A percentile compares a stretch with the other conserved stretches of the same genome.
Evolutionary conservation across 2,888 invertebrate genomes (phyloP).

Genomic region (Deroplatys truncata): DNA sequence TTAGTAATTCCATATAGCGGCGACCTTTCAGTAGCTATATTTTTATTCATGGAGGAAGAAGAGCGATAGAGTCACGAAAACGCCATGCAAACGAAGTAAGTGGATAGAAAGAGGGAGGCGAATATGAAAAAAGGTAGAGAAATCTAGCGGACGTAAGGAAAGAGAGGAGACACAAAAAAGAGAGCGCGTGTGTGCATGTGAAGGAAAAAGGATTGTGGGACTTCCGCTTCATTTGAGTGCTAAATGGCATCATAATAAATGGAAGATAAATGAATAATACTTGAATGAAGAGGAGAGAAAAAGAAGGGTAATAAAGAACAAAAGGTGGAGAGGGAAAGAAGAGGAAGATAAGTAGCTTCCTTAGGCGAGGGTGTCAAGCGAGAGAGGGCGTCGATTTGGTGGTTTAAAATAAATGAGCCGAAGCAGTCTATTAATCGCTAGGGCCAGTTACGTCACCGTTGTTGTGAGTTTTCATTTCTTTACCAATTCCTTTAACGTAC

Average conservation of each 20-base stretch:
- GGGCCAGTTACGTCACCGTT: neutral
- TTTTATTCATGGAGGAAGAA: neutral
- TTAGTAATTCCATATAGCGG: slow-evolving; percentile 3
- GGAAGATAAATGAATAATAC: neutral
- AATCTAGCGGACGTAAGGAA: neutral
- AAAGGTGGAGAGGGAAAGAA: neutral
- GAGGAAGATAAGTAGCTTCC: slow-evolving; percentile 17
- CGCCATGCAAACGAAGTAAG: neutral
- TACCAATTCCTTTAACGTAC: neutral
- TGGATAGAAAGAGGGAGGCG: neutral
- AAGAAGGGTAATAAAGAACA: neutral
- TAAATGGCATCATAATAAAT: neutral
- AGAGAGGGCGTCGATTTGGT: slow-evolving; percentile 15
- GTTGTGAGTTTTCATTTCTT: slow-evolving; percentile 6
- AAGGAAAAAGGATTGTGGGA: neutral
- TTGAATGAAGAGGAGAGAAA: neutral
- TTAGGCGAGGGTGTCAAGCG: neutral
- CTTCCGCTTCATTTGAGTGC: slow-evolving; percentile 9
- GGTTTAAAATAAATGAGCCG: slow-evolving; percentile 4
- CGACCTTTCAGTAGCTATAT: neutral
- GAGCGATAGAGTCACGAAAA: neutral
- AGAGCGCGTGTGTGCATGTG: neutral
- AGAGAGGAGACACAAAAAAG: neutral
- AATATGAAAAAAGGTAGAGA: neutral
- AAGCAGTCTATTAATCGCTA: slow-evolving; percentile 1